These are phyloP conservation scores for Drosophila ironensis DNA, from an alignment of 1,140 invertebrate genomes.

Conservation along the genomic window DNA sequence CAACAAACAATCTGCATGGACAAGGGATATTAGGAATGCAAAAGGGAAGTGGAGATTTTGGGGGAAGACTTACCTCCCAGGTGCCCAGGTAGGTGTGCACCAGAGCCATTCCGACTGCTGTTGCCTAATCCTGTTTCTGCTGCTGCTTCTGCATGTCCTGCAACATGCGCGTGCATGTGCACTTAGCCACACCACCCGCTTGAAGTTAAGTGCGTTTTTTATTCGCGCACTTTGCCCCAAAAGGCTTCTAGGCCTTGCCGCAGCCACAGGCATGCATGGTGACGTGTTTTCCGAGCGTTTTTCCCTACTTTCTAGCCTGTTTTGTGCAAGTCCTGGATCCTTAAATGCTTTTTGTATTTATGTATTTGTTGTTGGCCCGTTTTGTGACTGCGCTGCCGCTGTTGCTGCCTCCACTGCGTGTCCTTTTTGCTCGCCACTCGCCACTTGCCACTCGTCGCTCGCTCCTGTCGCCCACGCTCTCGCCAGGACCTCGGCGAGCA, in stretches of 20 bases:
- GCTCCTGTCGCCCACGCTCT: not conserved
- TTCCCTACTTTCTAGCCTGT: not conserved
- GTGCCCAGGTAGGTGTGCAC: conserved; percentile 77
- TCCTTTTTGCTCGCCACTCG: not conserved
- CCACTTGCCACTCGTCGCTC: not conserved
- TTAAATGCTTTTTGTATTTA: conserved; percentile 1
- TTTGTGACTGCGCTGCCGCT: conserved; percentile 45
- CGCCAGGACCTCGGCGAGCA: not conserved
- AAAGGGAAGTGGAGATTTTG: not conserved
- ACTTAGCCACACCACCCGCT: too few relatives aligned
- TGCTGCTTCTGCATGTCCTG: not conserved
- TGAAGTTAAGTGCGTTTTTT: too few relatives aligned
- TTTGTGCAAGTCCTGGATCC: not conserved
- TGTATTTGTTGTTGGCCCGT: conserved; percentile 39
- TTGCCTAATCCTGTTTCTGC: conserved; percentile 26
- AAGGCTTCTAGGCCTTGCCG: too few relatives aligned
- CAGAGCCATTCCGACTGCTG: conserved; percentile 40
- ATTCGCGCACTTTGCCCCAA: not conserved
- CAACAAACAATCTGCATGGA: conserved; percentile 65
- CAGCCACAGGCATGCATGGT: too few relatives aligned
- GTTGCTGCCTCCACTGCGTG: conserved; percentile 25
- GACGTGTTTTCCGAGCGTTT: too few relatives aligned
- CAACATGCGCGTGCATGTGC: not conserved
- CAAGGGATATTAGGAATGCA: not conserved
- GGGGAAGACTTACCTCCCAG: conserved; percentile 65